phyloP scores from a whole-genome alignment of 1,140 invertebrate species.

The Zaprionus camerounensis region DNA sequence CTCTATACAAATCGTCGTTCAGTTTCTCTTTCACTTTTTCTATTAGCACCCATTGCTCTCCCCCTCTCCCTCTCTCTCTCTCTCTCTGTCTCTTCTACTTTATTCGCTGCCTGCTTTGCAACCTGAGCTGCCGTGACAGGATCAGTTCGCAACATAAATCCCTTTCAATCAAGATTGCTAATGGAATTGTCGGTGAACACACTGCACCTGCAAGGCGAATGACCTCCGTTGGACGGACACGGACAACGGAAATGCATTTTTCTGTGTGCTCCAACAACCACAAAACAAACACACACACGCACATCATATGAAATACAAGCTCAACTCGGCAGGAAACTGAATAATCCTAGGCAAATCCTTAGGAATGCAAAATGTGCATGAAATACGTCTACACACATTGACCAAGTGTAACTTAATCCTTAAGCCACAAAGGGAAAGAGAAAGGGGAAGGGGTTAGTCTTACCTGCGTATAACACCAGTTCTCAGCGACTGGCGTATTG shows the following conservation, averaged over 20 bases:
- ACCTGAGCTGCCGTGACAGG: not conserved
- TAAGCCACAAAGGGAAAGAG: too few relatives aligned
- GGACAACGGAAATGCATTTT: constrained; percentile 69
- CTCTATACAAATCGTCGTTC: not conserved
- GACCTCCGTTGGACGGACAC: not conserved
- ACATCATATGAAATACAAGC: constrained; percentile 54
- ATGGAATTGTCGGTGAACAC: not conserved
- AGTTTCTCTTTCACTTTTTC: not conserved
- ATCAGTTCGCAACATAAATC: not conserved
- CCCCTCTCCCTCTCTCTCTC: not conserved
- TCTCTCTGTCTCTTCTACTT: not conserved
- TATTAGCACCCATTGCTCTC: not conserved
- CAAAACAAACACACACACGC: constrained; percentile 8
- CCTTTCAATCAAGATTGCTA: not conserved
- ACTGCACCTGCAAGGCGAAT: constrained; percentile 3
- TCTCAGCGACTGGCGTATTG: constrained; percentile 96
- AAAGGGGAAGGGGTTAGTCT: constrained; percentile 55
- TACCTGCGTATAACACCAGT: constrained; percentile 98
- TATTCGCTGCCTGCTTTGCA: not conserved
- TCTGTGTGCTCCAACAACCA: constrained; percentile 45
- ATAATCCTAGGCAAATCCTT: constrained; percentile 60
- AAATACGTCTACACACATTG: constrained; percentile 25
- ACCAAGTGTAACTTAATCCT: not conserved
- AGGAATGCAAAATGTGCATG: constrained; percentile 64
- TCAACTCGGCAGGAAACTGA: not conserved